Percentiles rank a stretch among this genome's conserved stretches.
Evolutionary conservation across 2,888 invertebrate species (phyloP).

Genomic region (Ormyrus pomaceus): DNA sequence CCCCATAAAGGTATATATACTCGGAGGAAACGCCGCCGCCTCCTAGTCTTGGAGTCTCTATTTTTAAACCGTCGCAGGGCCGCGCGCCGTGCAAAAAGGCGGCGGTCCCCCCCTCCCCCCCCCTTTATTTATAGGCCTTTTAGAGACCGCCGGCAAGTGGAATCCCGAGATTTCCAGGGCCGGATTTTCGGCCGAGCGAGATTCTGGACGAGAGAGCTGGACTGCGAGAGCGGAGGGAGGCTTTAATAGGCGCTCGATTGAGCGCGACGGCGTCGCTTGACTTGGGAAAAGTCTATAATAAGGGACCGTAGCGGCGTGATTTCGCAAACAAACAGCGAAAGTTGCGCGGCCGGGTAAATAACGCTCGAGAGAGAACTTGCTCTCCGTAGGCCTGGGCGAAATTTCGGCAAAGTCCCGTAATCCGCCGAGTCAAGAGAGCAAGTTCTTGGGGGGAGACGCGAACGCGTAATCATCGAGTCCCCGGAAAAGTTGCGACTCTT

Average conservation of each 20-base stretch:
- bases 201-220: too few relatives aligned
- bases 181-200: constrained; percentile 29
- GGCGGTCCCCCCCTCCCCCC: not conserved
- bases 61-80: constrained; percentile 59
- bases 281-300: too few relatives aligned
- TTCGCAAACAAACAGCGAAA: constrained; percentile 27
- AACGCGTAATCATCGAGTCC: too few relatives aligned
- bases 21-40: constrained; percentile 57
- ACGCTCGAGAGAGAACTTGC: not conserved
- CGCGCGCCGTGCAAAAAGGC: constrained; percentile 58
- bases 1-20: constrained; percentile 64
- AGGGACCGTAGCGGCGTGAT: not conserved
- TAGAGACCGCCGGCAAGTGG: constrained; percentile 24
- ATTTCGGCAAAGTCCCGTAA: constrained; percentile 5
- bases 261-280: too few relatives aligned
- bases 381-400: not conserved
- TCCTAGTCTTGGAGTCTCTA: constrained; percentile 50
- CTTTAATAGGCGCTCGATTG: not conserved
- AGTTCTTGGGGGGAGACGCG: too few relatives aligned
- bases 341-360: not conserved
- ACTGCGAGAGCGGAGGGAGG: not conserved
- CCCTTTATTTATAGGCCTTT: constrained; percentile 57
- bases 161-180: constrained; percentile 32
- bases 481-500: too few relatives aligned
- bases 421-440: not conserved